Conservation (phyloP, 2,888 invertebrate genomes). For the Trisateles emortualis region DNA sequence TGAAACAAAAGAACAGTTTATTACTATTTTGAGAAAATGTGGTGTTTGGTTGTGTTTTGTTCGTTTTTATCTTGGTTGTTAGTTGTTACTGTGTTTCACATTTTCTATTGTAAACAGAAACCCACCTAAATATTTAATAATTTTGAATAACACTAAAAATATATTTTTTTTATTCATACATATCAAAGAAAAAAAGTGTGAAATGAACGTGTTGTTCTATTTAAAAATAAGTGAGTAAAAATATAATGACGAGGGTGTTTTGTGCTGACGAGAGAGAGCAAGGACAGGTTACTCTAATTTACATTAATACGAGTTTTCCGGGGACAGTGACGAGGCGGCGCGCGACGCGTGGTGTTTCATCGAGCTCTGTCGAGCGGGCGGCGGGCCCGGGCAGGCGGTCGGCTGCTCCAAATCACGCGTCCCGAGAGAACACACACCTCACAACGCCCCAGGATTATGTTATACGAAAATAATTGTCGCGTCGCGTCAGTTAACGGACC, state of each 20-base stretch:
- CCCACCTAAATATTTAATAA: background rate
- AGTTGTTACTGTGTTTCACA: slow-evolving; percentile 9
- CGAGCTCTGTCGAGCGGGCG: slow-evolving; percentile 41
- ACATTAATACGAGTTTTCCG: slow-evolving; percentile 74
- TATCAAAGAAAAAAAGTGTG: slow-evolving; percentile 21
- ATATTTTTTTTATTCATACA: slow-evolving; percentile 19
- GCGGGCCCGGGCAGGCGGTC: slow-evolving; percentile 34
- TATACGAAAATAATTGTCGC: slow-evolving; percentile 83
- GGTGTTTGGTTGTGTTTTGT: slow-evolving; percentile 14
- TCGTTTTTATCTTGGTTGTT: slow-evolving; percentile 13
- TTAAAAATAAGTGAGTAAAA: slow-evolving; percentile 29
- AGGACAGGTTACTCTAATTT: slow-evolving; percentile 69
- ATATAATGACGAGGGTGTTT: slow-evolving; percentile 36
- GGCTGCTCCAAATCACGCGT: slow-evolving; percentile 69
- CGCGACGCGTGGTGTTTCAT: slow-evolving; percentile 37
- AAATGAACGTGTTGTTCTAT: slow-evolving; percentile 22
- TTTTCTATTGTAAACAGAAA: slow-evolving; percentile 3
- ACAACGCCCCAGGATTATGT: slow-evolving; percentile 76
- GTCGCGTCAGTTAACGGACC: slow-evolving; percentile 66
- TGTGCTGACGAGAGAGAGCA: slow-evolving; percentile 59
- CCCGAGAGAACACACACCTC: slow-evolving; percentile 71
- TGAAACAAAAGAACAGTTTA: slow-evolving; percentile 36
- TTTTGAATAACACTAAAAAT: background rate
- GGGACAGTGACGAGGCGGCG: slow-evolving; percentile 59
- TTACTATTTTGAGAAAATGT: slow-evolving; percentile 16